Base-by-base conservation (phyloP, 2,888 invertebrate genomes). In the Oxycera nigricornis region DNA sequence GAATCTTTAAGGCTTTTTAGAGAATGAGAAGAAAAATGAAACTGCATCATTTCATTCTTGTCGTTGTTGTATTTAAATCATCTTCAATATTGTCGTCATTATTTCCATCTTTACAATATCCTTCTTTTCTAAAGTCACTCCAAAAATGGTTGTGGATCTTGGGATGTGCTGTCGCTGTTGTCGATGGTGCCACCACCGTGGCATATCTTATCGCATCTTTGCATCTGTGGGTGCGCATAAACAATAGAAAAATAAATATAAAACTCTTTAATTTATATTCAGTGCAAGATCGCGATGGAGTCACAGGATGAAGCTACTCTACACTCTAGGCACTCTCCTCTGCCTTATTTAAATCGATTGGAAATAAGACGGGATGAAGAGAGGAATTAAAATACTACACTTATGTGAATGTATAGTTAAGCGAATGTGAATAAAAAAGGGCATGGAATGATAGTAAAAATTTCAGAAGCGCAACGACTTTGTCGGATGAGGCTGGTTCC, bases 231-330 rank as follows among this genome's bases (percentile, higher is more conserved):
- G 70, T 70, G 70, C n/a, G n/a, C 70, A 70, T 55, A 52, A 70
- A 70, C 70, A 70, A 70, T 70, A 70, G 70, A 70, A 70, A 70
- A 70, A 70, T 70, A 70, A 70, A 70, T 70, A 70, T 52, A 70
- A 70, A 70, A 28, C 55, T 52, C 55, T 70, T 70, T 70, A 70
- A 70, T 70, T 70, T 70, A 70, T 70, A 70, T 70, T 52, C 70
- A 70, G 70, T 70, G 70, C 70, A 70, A 70, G 35, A 70, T 70
- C 52, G 52, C 20, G 68, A 55, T 31, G 52, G n/a, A 65, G 65
- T 24, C 41, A 22, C 68, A 70, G 55, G 52, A 70, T 41, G 65
- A 65, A 39, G 41, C 65, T 22, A 35, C 20, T 52, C 70, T 55
- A 55, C 55, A 28, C 55, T n/a, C n/a, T n/a, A n/a, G n/a, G n/a